These are phyloP conservation scores for Propithecus perrieri DNA, from an alignment of 2,797 vertebrate genomes.

Conservation along the genomic window DNA sequence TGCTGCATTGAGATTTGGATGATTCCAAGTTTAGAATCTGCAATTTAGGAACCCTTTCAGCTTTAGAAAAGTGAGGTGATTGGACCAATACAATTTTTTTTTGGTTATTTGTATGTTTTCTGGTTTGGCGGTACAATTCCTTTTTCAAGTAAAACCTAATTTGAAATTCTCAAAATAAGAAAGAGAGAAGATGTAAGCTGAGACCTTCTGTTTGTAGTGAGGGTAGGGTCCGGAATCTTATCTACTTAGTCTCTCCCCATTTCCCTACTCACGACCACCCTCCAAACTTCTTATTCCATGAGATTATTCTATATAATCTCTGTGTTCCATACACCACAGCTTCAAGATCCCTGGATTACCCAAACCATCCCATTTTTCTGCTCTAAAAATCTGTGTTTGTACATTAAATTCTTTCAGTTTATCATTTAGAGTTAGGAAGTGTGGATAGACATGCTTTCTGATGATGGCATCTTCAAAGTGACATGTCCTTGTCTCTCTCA, in stretches of 20 bases:
- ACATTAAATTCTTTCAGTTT: not conserved
- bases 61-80: not conserved
- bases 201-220: not conserved
- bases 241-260: not conserved
- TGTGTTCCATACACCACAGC: not conserved
- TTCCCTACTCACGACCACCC: not conserved
- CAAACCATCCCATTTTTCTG: not conserved
- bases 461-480: not conserved
- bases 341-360: not conserved
- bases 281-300: not conserved
- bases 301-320: not conserved
- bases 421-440: not conserved
- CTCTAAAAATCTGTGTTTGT: not conserved
- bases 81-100: not conserved
- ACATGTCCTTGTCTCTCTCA: not conserved
- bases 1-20: not conserved
- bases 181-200: not conserved
- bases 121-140: not conserved
- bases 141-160: not conserved
- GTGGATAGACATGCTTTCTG: not conserved
- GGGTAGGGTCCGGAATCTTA: not conserved
- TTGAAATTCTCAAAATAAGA: not conserved
- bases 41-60: not conserved
- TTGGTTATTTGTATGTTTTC: not conserved
- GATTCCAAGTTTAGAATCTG: not conserved